These are phyloP conservation scores for Sternarchorhynchus goeldii DNA, from an alignment of 2,797 vertebrate genomes.

Conservation along the genomic window DNA sequence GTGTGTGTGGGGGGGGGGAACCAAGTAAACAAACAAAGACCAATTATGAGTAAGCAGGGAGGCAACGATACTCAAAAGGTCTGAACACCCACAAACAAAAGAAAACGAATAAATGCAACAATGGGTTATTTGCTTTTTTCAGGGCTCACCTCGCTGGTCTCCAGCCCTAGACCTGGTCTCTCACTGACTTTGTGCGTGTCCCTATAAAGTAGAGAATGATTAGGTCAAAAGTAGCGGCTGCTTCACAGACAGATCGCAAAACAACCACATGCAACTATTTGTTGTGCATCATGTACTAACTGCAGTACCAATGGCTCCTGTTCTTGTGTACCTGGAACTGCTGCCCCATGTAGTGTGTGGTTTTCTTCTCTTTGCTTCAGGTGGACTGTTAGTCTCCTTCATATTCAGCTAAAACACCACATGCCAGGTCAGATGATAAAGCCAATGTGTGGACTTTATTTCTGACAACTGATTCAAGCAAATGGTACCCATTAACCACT, in stretches of 20 bases:
- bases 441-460: not conserved
- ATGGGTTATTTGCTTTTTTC: not conserved
- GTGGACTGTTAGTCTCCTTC: conserved; percentile 65
- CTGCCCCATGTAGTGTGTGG: conserved; percentile 72
- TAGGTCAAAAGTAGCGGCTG: not conserved
- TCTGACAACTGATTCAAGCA: too few species aligned
- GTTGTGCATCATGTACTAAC: not conserved
- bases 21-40: not conserved
- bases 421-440: not conserved
- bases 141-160: conserved; percentile 68
- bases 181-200: conserved; percentile 73
- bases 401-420: conserved; percentile 65
- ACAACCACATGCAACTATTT: too few species aligned
- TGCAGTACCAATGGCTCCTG: not conserved
- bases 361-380: conserved; percentile 77
- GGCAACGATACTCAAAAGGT: not conserved
- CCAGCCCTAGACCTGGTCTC: conserved; percentile 77
- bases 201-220: conserved; percentile 53
- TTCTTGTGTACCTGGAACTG: conserved; percentile 68
- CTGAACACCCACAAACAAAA: not conserved
- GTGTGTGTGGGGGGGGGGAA: not conserved
- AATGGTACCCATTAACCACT: too few species aligned
- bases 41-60: conserved; percentile 3
- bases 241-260: not conserved
- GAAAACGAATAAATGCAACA: not conserved